Percentiles rank a stretch among this genome's conserved stretches.
Evolutionary conservation across 2,888 invertebrate species (phyloP).

Genomic region (Eucriotettix oculatus): DNA sequence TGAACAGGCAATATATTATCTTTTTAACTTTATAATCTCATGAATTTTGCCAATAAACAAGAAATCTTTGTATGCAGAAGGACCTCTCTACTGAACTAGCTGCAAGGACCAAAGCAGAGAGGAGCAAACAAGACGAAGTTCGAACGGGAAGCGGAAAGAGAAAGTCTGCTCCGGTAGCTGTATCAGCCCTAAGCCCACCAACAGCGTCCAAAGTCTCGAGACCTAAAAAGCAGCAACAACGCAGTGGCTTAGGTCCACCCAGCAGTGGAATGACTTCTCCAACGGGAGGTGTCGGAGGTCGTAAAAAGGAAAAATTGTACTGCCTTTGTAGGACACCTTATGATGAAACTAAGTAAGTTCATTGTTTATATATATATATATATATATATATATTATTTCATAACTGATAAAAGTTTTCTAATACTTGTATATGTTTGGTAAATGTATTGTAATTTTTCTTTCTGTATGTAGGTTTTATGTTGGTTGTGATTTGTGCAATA

Average conservation of each 20-base stretch:
- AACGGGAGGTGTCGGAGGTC: conserved; percentile 18
- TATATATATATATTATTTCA: too few species aligned
- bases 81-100: conserved; percentile 60
- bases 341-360: conserved; percentile 73
- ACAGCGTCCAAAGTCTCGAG: conserved; percentile 21
- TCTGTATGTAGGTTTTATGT: conserved; percentile 65
- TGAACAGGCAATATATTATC: too few species aligned
- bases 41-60: too few species aligned
- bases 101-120: conserved; percentile 50
- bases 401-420: too few species aligned
- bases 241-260: conserved; percentile 1
- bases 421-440: too few species aligned
- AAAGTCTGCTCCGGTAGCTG: conserved; percentile 31
- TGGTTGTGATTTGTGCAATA: conserved; percentile 91
- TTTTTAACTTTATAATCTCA: too few species aligned
- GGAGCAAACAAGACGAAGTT: conserved; percentile 50
- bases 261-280: conserved; percentile 4
- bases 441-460: too few species aligned
- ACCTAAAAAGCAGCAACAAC: conserved; percentile 23
- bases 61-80: conserved; percentile 29
- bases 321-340: conserved; percentile 89
- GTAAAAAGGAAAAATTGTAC: conserved; percentile 65
- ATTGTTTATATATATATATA: background rate
- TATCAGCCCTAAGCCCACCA: conserved; percentile 22
- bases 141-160: conserved; percentile 36